Percentiles rank a stretch among this genome's conserved stretches.
Evolutionary conservation across 2,888 invertebrate species (phyloP).

Genomic region (Philaethria dido): DNA sequence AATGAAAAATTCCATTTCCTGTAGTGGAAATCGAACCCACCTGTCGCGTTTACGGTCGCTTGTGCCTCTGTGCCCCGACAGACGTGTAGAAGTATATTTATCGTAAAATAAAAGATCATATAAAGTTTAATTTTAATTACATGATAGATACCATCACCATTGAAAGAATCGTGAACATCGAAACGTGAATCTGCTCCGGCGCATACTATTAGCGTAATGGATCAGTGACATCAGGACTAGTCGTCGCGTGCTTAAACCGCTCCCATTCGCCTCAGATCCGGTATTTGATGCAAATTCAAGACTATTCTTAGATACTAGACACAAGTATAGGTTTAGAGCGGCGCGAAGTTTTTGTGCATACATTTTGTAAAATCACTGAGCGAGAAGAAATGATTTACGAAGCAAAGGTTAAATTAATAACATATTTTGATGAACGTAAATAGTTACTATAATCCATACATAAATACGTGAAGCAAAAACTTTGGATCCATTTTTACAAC

Average conservation of each 20-base stretch:
- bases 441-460: too few species aligned
- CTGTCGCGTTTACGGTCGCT: too few species aligned
- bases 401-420: background rate
- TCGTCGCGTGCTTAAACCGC: constrained; percentile 37
- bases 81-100: too few species aligned
- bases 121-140: background rate
- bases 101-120: too few species aligned
- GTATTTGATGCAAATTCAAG: constrained; percentile 38
- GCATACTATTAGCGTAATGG: constrained; percentile 29
- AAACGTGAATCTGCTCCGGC: constrained; percentile 21
- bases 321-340: constrained; percentile 1
- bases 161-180: background rate
- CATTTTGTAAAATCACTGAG: background rate
- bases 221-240: constrained; percentile 35
- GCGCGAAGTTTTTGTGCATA: background rate
- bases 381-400: background rate
- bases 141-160: background rate
- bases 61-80: too few species aligned
- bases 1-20: too few species aligned
- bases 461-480: too few species aligned
- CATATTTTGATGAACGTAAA: background rate
- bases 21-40: too few species aligned
- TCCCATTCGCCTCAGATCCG: constrained; percentile 41
- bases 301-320: constrained; percentile 39
- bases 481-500: too few species aligned